These are phyloP conservation scores for Hydractinia symbiolongicarpus DNA, from an alignment of 30 jellyfish, hydroid and myxozoan species.

Conservation along the genomic window DNA sequence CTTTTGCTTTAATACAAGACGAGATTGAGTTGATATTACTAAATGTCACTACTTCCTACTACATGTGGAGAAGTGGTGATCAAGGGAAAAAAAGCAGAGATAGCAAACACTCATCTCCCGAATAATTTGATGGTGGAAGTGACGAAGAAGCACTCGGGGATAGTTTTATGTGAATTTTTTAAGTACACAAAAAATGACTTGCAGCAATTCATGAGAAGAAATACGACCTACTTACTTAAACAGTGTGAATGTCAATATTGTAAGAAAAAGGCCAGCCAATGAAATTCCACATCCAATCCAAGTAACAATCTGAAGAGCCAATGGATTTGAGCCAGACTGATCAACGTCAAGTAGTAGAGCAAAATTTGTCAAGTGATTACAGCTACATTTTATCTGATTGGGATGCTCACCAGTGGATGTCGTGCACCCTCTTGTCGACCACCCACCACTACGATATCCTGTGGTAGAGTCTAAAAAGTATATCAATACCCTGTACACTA, in stretches of 20 bases:
- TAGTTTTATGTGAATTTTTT: neutral
- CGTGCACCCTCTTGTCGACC: constrained; percentile 52
- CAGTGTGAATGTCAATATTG: constrained; percentile 2
- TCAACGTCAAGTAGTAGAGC: constrained; percentile 34
- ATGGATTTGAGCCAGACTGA: constrained; percentile 32
- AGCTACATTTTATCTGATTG: neutral
- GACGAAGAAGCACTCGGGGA: too few relatives aligned
- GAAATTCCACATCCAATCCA: constrained; percentile 45
- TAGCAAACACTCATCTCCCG: too few relatives aligned
- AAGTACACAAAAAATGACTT: neutral
- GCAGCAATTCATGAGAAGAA: neutral
- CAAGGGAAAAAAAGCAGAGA: too few relatives aligned
- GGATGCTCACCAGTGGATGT: neutral
- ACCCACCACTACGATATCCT: constrained; percentile 30
- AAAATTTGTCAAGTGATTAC: constrained; percentile 38
- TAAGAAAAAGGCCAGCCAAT: constrained; percentile 21
- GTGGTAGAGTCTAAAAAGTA: neutral
- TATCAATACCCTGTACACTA: neutral
- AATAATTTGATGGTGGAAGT: too few relatives aligned
- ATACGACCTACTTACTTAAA: constrained; percentile 7
- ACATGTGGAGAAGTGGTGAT: too few relatives aligned
- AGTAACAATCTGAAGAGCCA: constrained; percentile 23
- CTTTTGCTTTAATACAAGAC: too few relatives aligned
- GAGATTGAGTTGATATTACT: too few relatives aligned
- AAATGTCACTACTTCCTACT: too few relatives aligned